These are phyloP conservation scores for Phenganax marumi DNA, from an alignment of 92 coral and sea anemone genomes.

Conservation along the genomic window DNA sequence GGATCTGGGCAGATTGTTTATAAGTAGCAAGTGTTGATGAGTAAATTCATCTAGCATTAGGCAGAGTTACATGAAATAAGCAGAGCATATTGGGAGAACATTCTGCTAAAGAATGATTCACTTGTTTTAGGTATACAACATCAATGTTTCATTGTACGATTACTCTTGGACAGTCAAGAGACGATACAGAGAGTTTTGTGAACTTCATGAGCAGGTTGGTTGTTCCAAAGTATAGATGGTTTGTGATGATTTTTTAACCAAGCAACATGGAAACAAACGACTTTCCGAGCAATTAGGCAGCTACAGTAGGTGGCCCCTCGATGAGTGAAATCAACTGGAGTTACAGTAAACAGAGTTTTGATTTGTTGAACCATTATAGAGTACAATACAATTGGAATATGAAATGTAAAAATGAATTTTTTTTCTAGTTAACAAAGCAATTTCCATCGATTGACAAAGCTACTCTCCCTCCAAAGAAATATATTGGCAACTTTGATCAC, in stretches of 20 bases:
- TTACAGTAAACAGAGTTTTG: too few species aligned
- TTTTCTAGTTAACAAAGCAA: conserved; percentile 65
- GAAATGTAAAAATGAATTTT: neutral
- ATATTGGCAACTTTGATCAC: conserved; percentile 76
- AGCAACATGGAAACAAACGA: neutral
- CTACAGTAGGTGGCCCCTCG: too few species aligned
- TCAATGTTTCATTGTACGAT: conserved; percentile 80
- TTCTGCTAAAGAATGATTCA: neutral
- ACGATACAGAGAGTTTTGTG: conserved; percentile 81
- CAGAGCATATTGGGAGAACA: neutral
- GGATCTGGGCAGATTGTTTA: too few species aligned
- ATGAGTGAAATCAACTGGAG: too few species aligned
- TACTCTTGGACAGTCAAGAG: conserved; percentile 83
- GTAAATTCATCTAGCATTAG: neutral
- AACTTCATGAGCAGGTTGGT: conserved; percentile 85
- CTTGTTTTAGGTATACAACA: conserved; percentile 70
- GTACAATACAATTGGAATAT: neutral
- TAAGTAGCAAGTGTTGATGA: too few species aligned
- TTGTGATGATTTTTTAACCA: neutral
- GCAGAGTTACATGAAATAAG: neutral
- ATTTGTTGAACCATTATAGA: neutral
- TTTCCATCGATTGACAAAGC: conserved; percentile 52
- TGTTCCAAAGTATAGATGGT: neutral
- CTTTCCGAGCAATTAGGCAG: neutral
- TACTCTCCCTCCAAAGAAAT: conserved; percentile 83